These are phyloP conservation scores for Hylaea fasciaria DNA, from an alignment of 2,888 invertebrate genomes.

Conservation along the genomic window DNA sequence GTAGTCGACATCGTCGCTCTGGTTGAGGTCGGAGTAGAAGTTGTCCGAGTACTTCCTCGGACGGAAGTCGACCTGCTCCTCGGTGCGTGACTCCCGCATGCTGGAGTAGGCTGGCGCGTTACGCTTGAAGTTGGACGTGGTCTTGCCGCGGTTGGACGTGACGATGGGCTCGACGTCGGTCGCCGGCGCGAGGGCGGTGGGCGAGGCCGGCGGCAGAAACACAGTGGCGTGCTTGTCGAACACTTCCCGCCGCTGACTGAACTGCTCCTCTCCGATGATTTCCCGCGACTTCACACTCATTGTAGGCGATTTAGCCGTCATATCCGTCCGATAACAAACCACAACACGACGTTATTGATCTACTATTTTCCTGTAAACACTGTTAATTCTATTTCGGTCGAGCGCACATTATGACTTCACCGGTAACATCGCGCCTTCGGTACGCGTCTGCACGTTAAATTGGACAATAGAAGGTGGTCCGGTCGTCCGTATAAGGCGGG, in stretches of 20 bases:
- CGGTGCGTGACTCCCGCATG: constrained; percentile 75
- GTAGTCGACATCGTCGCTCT: constrained; percentile 78
- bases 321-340: constrained; percentile 83
- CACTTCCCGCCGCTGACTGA: constrained; percentile 82
- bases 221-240: constrained; percentile 82
- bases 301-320: constrained; percentile 80
- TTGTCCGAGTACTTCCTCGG: constrained; percentile 80
- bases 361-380: constrained; percentile 82
- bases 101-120: constrained; percentile 76
- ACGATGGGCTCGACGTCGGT: constrained; percentile 71
- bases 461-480: constrained; percentile 79
- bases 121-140: constrained; percentile 77
- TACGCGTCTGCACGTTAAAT: constrained; percentile 76
- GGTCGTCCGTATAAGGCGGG: constrained; percentile 78
- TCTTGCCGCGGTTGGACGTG: constrained; percentile 78
- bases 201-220: constrained; percentile 74
- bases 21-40: constrained; percentile 75
- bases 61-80: constrained; percentile 72
- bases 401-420: constrained; percentile 83
- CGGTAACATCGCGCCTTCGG: constrained; percentile 78
- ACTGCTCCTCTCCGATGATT: constrained; percentile 80
- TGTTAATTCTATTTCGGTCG: constrained; percentile 79
- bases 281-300: constrained; percentile 79
- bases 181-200: constrained; percentile 57
- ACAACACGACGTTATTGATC: constrained; percentile 82